phyloP scores from a whole-genome alignment of 2,888 invertebrate species.

The Limnephilus auricula region DNA sequence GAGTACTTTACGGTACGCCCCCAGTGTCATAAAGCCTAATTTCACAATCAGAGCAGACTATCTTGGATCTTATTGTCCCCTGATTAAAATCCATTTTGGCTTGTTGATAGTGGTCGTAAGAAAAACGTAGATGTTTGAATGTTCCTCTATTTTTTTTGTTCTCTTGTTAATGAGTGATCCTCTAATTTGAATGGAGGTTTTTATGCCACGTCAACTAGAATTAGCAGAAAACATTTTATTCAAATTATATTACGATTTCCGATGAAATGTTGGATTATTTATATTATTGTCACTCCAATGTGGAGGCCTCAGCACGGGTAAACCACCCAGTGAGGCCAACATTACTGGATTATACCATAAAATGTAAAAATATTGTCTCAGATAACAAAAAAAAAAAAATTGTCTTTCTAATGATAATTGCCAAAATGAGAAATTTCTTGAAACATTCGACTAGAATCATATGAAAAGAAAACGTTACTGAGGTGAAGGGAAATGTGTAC shows the following conservation, averaged over 20 bases:
- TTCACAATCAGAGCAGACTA: background rate
- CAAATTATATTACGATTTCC: background rate
- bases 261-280: background rate
- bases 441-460: too few species aligned
- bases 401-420: too few species aligned
- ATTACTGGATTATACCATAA: too few species aligned
- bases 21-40: constrained; percentile 40
- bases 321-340: too few species aligned
- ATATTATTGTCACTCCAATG: background rate
- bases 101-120: background rate
- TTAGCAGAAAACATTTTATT: background rate
- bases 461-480: too few species aligned
- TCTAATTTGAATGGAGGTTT: background rate
- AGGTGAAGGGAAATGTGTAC: too few species aligned
- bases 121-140: background rate
- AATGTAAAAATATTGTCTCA: too few species aligned
- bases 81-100: background rate
- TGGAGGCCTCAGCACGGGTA: too few species aligned
- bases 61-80: background rate
- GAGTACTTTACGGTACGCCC: constrained; percentile 47
- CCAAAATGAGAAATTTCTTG: too few species aligned
- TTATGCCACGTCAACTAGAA: background rate
- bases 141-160: constrained; percentile 7
- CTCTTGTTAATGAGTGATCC: constrained; percentile 21
- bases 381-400: too few species aligned